Conservation (phyloP, 1,140 invertebrate genomes). For the Scaptomyza montana region DNA sequence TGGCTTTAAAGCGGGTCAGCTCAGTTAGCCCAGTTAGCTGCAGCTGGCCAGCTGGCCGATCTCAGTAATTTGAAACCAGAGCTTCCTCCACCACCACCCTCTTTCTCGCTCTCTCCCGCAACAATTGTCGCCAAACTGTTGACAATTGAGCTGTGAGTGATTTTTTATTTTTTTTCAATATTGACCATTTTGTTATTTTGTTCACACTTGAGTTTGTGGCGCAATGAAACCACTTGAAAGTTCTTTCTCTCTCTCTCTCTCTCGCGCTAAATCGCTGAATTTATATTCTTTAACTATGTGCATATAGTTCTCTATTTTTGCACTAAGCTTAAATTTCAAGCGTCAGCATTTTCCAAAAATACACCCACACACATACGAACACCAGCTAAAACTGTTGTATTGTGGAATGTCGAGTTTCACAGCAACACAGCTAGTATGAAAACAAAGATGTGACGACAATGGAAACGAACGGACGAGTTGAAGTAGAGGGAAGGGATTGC, state of each 20-base stretch:
- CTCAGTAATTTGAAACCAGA: slow-evolving; percentile 61
- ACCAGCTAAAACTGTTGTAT: neutral
- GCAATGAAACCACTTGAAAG: slow-evolving; percentile 66
- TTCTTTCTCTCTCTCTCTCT: neutral
- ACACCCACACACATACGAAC: neutral
- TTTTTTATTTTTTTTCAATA: slow-evolving; percentile 33
- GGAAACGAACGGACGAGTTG: neutral
- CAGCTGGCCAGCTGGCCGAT: slow-evolving; percentile 38
- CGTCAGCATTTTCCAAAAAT: slow-evolving; percentile 62
- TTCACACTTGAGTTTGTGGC: slow-evolving; percentile 57
- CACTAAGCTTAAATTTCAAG: slow-evolving; percentile 60
- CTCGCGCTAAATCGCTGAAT: slow-evolving; percentile 44
- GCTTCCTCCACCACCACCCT: neutral
- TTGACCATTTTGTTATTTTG: slow-evolving; percentile 5
- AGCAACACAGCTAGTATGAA: slow-evolving; percentile 51
- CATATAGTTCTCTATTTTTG: slow-evolving; percentile 1
- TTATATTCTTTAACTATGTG: slow-evolving; percentile 22
- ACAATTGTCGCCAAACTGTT: slow-evolving; percentile 52
- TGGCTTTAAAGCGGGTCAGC: slow-evolving; percentile 69
- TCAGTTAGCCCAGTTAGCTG: neutral
- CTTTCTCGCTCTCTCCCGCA: neutral
- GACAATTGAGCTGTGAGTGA: slow-evolving; percentile 71
- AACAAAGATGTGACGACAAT: slow-evolving; percentile 33
- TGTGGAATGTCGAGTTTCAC: slow-evolving; percentile 51
- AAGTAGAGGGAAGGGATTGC: slow-evolving; percentile 13